A percentile compares a stretch with the other conserved stretches of the same genome.
Evolutionary conservation across 1,140 invertebrate genomes (phyloP).

Genomic region (Drosophila miranda): DNA sequence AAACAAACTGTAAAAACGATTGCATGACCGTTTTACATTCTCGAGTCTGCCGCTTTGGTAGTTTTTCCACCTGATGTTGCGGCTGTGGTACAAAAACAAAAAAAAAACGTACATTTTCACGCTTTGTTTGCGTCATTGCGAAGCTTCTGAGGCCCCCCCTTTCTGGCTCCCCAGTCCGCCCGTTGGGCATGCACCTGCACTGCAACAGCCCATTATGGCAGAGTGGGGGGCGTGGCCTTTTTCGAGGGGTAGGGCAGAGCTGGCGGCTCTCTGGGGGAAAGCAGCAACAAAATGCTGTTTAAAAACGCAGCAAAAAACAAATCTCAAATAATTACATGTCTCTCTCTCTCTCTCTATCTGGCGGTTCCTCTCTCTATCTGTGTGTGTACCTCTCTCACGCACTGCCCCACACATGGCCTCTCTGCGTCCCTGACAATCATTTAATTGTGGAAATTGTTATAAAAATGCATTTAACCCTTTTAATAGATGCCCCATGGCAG

Average conservation of each 20-base stretch:
- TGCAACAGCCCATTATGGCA: conserved; percentile 52
- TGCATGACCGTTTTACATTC: conserved; percentile 61
- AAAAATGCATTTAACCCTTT: conserved; percentile 69
- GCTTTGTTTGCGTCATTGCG: conserved; percentile 52
- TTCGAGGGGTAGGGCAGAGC: not conserved
- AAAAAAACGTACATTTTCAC: conserved; percentile 73
- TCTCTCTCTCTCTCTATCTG: not conserved
- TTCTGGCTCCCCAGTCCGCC: not conserved
- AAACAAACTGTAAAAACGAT: conserved; percentile 78
- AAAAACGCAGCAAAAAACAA: conserved; percentile 23
- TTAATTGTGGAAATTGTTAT: conserved; percentile 73
- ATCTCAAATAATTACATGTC: conserved; percentile 59
- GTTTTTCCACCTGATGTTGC: conserved; percentile 15
- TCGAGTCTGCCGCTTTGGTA: conserved; percentile 13
- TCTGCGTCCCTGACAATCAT: conserved; percentile 29
- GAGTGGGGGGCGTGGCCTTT: conserved; percentile 51
- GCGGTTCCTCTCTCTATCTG: not conserved
- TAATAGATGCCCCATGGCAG: conserved; percentile 51
- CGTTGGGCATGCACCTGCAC: conserved; percentile 52
- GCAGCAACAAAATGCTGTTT: conserved; percentile 26
- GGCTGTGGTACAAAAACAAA: not conserved
- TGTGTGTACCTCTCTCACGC: conserved; percentile 10
- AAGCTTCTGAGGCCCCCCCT: conserved; percentile 11
- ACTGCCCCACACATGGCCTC: conserved; percentile 1
- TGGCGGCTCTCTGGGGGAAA: conserved; percentile 4